Percentiles rank a stretch among this genome's conserved stretches.
These are phyloP conservation scores for Sialia sialis DNA, from an alignment of 2,113 vertebrate species.

Conservation along the genomic window DNA sequence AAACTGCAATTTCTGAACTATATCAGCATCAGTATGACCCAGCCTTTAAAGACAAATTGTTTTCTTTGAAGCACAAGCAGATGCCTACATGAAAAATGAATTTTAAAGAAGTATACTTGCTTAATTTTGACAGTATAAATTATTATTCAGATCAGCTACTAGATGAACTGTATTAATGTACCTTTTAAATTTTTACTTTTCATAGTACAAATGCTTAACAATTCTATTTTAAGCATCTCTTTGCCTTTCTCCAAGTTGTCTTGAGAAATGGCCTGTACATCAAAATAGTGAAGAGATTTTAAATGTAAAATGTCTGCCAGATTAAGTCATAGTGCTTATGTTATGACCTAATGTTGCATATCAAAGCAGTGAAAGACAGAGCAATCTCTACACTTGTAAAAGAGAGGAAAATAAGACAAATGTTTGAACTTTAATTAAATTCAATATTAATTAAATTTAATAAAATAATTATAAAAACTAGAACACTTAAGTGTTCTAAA, in stretches of 20 bases:
- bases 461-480: background rate
- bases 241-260: background rate
- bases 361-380: background rate
- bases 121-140: background rate
- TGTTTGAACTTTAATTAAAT: background rate
- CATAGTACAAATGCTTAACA: background rate
- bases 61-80: background rate
- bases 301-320: rapidly evolving
- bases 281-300: background rate
- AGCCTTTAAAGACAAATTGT: background rate
- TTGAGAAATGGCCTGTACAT: background rate
- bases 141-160: background rate
- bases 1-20: background rate
- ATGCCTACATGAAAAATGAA: background rate
- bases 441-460: background rate
- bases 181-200: background rate
- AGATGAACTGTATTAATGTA: background rate
- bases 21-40: background rate
- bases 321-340: background rate
- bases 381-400: background rate
- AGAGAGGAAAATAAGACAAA: background rate
- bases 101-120: background rate
- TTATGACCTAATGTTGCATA: background rate
- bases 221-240: background rate
- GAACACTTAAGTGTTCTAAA: background rate